These are phyloP conservation scores for Sphinx pinastri DNA, from an alignment of 2,888 invertebrate genomes.

Conservation along the genomic window DNA sequence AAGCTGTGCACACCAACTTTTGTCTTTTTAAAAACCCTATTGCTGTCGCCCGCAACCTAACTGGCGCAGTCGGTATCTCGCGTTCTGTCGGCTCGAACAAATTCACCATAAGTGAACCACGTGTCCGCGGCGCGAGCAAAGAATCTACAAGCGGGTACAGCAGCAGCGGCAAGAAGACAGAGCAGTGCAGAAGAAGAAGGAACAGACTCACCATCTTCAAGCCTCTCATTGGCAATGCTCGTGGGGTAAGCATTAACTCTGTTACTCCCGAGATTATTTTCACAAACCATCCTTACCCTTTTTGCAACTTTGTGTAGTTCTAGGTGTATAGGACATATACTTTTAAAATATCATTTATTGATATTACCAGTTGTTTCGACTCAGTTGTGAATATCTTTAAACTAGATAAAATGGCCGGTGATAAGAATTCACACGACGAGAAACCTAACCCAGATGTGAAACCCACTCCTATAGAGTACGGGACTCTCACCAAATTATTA, in stretches of 20 bases:
- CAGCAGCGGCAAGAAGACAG: too few species aligned
- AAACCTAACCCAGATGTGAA: too few species aligned
- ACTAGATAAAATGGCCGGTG: too few species aligned
- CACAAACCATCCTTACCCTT: conserved; percentile 8
- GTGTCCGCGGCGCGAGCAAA: not conserved
- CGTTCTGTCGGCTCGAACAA: not conserved
- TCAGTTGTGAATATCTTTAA: not conserved
- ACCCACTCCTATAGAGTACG: too few species aligned
- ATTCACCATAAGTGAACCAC: not conserved
- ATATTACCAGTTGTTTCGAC: conserved; percentile 5
- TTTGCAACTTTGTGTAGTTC: conserved; percentile 1
- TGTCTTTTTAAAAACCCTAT: too few species aligned
- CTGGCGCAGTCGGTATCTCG: not conserved
- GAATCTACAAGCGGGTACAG: not conserved
- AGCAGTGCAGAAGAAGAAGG: not conserved
- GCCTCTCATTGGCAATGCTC: conserved; percentile 35
- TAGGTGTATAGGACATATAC: not conserved
- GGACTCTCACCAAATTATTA: too few species aligned
- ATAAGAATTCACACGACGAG: too few species aligned
- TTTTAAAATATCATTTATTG: not conserved
- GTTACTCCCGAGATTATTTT: too few species aligned
- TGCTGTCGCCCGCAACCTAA: too few species aligned
- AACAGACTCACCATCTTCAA: not conserved
- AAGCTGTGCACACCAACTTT: too few species aligned
- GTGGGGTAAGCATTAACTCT: conserved; percentile 38